Evolutionary conservation across 2,797 vertebrate genomes (phyloP), one percentile per base, ranked within the genome.

Genomic region (Morelia viridis): DNA sequence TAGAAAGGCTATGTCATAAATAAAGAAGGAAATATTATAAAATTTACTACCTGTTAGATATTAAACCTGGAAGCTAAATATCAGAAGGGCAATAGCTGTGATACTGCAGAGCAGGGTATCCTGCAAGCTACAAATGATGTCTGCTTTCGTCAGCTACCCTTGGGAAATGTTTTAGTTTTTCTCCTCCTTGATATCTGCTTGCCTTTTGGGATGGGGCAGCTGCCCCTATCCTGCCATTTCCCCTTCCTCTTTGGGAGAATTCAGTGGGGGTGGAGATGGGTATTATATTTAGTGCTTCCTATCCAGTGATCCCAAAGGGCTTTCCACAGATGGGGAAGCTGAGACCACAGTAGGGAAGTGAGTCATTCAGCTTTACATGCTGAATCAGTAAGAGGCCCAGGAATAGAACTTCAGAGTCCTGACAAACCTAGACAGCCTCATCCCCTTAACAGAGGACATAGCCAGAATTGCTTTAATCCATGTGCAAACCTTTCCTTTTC

Each of bases 281-380:
- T 83, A 89, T 92, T 92, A 90, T 92, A 90, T 92, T 88, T 92
- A 92, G 92, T 88, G 85, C 89, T 92, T 92, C 89, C 92, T 83
- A 92, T 57, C 92, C 58, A 90, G 3, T 83, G 89, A 92, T 92
- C 92, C 64, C 88, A 87, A 90, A 93, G 88, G 89, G 71, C 91
- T 90, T 85, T 92, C 62, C 88, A 90, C 89, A 90, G 85, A 93
- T 92, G 53, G 89, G 91, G 93, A 93, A 92, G 91, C 85, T 87
- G 88, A 90, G 71, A 88, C 92, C 76, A 58, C 24, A 84, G 85
- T 71, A n/a, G 85, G 71, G 85, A 93, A 93, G 88, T 93, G 93
- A 93, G 41, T 90, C 85, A 93, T 24, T 88, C 35, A 65, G 56
- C 93, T 92, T 87, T 76, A 91, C 85, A 88, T 68, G 41, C 5